Evolutionary conservation across 2,888 invertebrate genomes (phyloP), one percentile per base, ranked within the genome.

Genomic region (Chorisops tibialis): DNA sequence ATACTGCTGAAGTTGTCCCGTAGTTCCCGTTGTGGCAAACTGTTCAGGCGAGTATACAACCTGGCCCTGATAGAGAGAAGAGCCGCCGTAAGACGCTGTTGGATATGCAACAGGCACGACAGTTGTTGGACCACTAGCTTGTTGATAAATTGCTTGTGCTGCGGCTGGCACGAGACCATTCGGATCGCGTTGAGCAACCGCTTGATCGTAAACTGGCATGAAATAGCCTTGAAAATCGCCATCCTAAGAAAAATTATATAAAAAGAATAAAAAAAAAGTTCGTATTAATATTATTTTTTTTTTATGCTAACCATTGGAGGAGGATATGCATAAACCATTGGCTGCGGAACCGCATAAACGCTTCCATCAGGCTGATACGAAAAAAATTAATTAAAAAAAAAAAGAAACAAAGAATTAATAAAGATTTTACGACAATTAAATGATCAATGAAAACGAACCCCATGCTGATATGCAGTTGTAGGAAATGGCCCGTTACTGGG

Each of bases 391-490:
- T n/a, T n/a, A 16, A 35, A 48, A 18, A 59, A 59, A 14, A 54
- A 59, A 59, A 62, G 65, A 66, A 30, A 48, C 4, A 43, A 6
- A 4, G 7, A 16, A 38, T 16, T 41, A 35, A 30, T 54, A 63
- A 45, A 50, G 52, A 50, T 60, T 30, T 30, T 30, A 7, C 43
- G 39, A 41, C 37, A 43, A 45, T 24, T 50, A 49, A 35, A 51
- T 39, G 48, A 41, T 2, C 16, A 11, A 50, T 6, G 6, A 16
- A 11, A 50, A 65, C 73, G 69, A 64, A 78, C 78, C 71, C 72
- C 77, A 70, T 77, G 77, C 70, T 78, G 78, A 77, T 78, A 78
- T 75, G 78, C 74, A 63, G 77, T 72, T 67, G 77, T 73, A 67
- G 77, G 76, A 62, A 74, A 74, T 66, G 72, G 67, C 49, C 70